Evolutionary conservation across 2,888 invertebrate species (phyloP).

Genomic region (Ophraella communa): DNA sequence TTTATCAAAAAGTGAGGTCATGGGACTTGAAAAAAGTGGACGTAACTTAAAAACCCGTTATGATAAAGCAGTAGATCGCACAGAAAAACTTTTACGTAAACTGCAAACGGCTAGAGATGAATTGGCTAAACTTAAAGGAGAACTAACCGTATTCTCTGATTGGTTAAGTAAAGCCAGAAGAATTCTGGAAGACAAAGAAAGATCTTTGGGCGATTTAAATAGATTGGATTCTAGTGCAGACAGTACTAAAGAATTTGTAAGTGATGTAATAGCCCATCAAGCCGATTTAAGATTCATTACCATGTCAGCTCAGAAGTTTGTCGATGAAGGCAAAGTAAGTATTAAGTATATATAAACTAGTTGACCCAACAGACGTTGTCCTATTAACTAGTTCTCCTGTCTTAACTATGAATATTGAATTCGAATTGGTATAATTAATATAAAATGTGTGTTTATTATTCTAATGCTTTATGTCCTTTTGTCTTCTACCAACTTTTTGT

Average conservation of each 20-base stretch:
- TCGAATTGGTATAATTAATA: no score
- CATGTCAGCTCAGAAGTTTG: slow-evolving; percentile 95
- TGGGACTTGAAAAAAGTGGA: slow-evolving; percentile 85
- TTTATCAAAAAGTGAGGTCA: slow-evolving; percentile 90
- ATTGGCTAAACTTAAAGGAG: slow-evolving; percentile 84
- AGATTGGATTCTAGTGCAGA: slow-evolving; percentile 75
- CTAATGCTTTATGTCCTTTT: no score
- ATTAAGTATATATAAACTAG: neutral
- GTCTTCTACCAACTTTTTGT: no score
- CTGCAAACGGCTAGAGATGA: slow-evolving; percentile 84
- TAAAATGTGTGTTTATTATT: no score
- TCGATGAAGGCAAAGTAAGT: slow-evolving; percentile 88
- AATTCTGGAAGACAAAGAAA: slow-evolving; percentile 84
- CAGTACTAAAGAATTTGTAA: slow-evolving; percentile 86
- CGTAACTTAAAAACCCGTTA: slow-evolving; percentile 82
- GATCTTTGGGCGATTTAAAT: slow-evolving; percentile 78
- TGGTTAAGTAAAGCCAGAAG: slow-evolving; percentile 86
- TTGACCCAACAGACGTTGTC: no score
- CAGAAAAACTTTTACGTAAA: slow-evolving; percentile 78
- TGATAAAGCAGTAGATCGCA: slow-evolving; percentile 81
- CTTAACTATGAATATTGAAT: no score
- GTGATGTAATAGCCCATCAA: slow-evolving; percentile 94
- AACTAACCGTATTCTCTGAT: slow-evolving; percentile 78
- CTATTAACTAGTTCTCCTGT: no score
- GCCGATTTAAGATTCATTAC: slow-evolving; percentile 95